A percentile compares a stretch with the other conserved stretches of the same genome.
Conservation (phyloP, 2,113 vertebrate genomes). For the Cettia cetti region DNA sequence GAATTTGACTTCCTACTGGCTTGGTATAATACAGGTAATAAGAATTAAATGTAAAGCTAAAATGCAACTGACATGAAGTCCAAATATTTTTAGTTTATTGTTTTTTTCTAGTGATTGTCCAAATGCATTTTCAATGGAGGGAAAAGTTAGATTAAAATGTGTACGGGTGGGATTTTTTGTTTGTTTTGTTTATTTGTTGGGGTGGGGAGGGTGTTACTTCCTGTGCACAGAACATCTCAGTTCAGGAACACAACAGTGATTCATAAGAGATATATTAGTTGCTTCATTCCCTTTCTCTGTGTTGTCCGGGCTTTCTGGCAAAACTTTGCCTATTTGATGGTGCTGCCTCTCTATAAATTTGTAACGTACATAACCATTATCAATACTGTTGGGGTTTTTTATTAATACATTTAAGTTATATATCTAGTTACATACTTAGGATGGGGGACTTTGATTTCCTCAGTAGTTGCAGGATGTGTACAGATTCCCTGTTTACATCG, state of each 20-base stretch:
- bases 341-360: neutral
- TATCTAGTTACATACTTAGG: neutral
- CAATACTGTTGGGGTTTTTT: neutral
- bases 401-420: neutral
- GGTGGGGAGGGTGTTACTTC: neutral
- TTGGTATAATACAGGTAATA: constrained; percentile 76
- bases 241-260: neutral
- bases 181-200: neutral
- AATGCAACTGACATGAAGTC: neutral
- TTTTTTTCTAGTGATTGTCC: neutral
- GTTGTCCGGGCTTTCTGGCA: neutral
- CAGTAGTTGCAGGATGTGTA: neutral
- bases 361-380: neutral
- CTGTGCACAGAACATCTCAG: neutral
- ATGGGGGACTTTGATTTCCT: neutral
- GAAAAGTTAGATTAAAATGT: neutral
- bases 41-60: neutral
- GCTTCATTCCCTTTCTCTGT: neutral
- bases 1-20: constrained; percentile 83
- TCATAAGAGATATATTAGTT: neutral
- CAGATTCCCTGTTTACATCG: neutral
- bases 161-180: neutral
- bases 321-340: neutral
- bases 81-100: neutral
- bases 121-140: neutral